Conservation (phyloP, 1,140 invertebrate genomes). For the Megathymus violae region DNA sequence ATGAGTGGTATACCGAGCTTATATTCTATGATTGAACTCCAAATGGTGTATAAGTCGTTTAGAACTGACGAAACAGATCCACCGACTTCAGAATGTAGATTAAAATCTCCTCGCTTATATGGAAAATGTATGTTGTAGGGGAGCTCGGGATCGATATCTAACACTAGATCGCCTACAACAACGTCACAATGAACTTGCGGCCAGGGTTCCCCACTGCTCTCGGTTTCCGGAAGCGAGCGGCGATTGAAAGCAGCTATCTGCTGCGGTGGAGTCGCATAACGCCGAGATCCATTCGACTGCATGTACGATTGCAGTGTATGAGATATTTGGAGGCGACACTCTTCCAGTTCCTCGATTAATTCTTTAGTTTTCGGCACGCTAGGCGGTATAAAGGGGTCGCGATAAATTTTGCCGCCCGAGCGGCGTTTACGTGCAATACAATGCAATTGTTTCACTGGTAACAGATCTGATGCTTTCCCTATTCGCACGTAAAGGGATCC, state of each 20-base stretch:
- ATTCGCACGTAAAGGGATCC: constrained; percentile 95
- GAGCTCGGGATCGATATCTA: constrained; percentile 89
- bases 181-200: constrained; percentile 85
- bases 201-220: constrained; percentile 84
- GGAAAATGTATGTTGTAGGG: constrained; percentile 96
- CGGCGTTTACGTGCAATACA: constrained; percentile 90
- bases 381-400: constrained; percentile 87
- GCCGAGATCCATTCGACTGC: constrained; percentile 90
- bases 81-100: constrained; percentile 92
- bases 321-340: constrained; percentile 91
- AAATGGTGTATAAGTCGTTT: constrained; percentile 94
- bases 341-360: constrained; percentile 90
- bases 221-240: constrained; percentile 87
- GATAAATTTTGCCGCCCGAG: constrained; percentile 84
- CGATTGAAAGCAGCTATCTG: constrained; percentile 94
- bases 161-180: constrained; percentile 88
- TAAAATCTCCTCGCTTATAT: constrained; percentile 93
- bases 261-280: constrained; percentile 93
- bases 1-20: constrained; percentile 90
- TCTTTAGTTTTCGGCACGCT: constrained; percentile 85
- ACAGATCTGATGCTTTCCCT: constrained; percentile 94
- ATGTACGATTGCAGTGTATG: constrained; percentile 93
- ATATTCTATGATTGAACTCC: constrained; percentile 91
- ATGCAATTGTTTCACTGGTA: constrained; percentile 93
- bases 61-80: constrained; percentile 93